Base-by-base conservation (phyloP, 2,797 vertebrate genomes). In the Corythornis leucogaster region DNA sequence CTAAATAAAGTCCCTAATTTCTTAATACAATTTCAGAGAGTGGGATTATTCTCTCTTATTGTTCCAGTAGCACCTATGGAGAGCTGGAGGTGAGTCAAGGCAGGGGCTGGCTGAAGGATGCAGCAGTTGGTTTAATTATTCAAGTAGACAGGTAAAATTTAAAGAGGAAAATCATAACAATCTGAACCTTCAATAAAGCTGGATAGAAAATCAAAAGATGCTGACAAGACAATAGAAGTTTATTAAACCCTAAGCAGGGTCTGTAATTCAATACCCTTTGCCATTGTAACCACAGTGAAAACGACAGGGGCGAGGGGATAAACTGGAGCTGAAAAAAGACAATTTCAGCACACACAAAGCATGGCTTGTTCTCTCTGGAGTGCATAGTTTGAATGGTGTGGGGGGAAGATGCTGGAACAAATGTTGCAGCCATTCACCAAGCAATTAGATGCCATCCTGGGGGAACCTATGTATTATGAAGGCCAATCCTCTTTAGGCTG, bases 381-480 rank as follows among this genome's bases (percentile, higher is more conserved):
- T 15, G 22, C 43, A 25, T 3, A 22, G 12, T 35, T 70, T 18
- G 55, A 74, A 45, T 30, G 42, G 59, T 2, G 6, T 58, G 12
- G 35, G 6, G 40, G 79, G 30, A 40, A 62, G 11, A 40, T 48
- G 54, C 38, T 55, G 38, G 62, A 45, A 46, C 25, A 68, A 64
- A 24, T 5, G 3, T 35, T 75, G 55, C 31, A 81, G 62, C 28
- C n/a, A 25, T 55, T 73, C 81, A 82, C 79, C 67, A 73, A 79
- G 61, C 46, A 93, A 48, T 54, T 67, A 87, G 89, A 46, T 35
- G 17, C 50, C 42, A 8, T 83, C 92, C 87, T 83, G 54, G 40
- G 82, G 85, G 82, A 96, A 46, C 33, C 2, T 20, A 17, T 26
- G 30, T 64, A 35, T 43, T 31, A 31, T 20, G 42, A 85, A 85